Evolutionary conservation across 2,113 vertebrate species (phyloP), one percentile per base, ranked within the genome.

Genomic region (Tachuris rubrigastra): DNA sequence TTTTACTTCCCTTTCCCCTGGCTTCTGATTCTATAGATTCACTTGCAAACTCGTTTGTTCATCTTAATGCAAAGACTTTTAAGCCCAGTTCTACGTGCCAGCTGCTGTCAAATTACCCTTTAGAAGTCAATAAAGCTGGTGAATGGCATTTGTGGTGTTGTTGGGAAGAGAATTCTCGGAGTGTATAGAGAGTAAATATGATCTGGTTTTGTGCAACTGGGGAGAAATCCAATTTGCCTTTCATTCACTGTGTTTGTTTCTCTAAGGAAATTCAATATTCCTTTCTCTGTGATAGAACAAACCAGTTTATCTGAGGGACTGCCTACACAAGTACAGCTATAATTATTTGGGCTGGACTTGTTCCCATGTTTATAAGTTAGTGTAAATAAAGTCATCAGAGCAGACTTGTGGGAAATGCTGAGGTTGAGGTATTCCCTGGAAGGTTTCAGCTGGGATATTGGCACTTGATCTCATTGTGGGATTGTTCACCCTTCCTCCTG

Each of bases 261-360:
- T 97, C 96, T 58, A 91, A 96, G 94, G 95, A 97, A 97, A 96
- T 97, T 94, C 96, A 92, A 94, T 97, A 96, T 96, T 95, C 83
- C 80, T 97, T 94, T 93, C 78, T 93, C 56, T 46, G 44, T 49
- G 47, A 72, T 55, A 52, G 89, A 93, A 69, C 85, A 94, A 90
- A 85, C 81, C 60, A 47, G 39, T 91, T 97, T 87, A 72, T 86
- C 65, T 21, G 41, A 87, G 91, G 91, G 55, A 18, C 65, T 73
- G 68, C 82, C 93, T 79, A 23, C 79, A 89, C 12, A 10, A 91
- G 53, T 63, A 50, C 81, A 62, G 53, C 63, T 62, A 2, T n/a
- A 74, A 60, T 87, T 87, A 28, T 89, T 94, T 67, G 76, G 75
- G 76, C 74, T 94, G 75, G 53, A 63, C 73, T 74, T 53, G 78